A percentile compares a stretch with the other conserved stretches of the same genome.
Evolutionary conservation across 2,113 vertebrate species (phyloP).

Genomic region (Sceloporus tristichus): DNA sequence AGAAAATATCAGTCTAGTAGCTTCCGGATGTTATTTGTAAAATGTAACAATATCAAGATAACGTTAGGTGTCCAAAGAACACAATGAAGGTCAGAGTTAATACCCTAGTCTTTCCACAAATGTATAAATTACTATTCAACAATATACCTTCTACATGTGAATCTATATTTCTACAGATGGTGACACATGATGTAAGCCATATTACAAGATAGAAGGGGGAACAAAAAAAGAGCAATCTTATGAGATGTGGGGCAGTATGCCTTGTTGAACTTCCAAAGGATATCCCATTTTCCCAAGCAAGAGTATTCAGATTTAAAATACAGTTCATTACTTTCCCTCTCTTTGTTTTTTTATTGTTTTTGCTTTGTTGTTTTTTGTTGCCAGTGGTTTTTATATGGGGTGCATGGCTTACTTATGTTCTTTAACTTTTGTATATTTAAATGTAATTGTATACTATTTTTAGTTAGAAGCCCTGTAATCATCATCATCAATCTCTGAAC

Average conservation of each 20-base stretch:
- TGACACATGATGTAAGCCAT: too few species aligned
- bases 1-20: constrained; percentile 66
- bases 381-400: too few species aligned
- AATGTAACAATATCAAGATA: constrained; percentile 66
- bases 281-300: not conserved
- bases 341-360: not conserved
- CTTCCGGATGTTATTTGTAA: constrained; percentile 69
- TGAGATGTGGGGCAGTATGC: too few species aligned
- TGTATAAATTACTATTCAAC: constrained; percentile 39
- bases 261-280: not conserved
- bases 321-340: not conserved
- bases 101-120: constrained; percentile 44
- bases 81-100: constrained; percentile 52
- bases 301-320: too few species aligned
- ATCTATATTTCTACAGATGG: not conserved
- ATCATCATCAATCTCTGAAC: too few species aligned
- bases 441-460: too few species aligned
- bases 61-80: constrained; percentile 54
- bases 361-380: too few species aligned
- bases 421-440: too few species aligned
- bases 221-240: not conserved
- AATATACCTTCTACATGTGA: constrained; percentile 18
- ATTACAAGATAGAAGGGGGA: too few species aligned
- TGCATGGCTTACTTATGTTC: too few species aligned
- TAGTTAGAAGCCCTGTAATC: too few species aligned